Evolutionary conservation across 2,888 invertebrate genomes (phyloP), one percentile per base, ranked within the genome.

Genomic region (Noctua fimbriata): DNA sequence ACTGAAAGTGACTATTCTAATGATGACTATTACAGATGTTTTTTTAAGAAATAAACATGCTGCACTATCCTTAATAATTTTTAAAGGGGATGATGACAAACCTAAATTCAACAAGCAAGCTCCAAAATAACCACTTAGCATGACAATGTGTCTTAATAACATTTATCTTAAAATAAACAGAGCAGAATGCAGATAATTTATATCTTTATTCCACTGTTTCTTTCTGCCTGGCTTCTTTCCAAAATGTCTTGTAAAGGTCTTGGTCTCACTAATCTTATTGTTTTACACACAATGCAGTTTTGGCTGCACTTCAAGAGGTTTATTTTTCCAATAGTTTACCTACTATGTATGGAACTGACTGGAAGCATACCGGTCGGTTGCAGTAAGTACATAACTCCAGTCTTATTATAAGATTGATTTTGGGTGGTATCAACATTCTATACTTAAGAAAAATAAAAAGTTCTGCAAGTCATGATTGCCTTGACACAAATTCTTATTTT

Each of bases 261-360:
- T 83, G 47, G 44, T 87, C 65, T 52, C 36, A 69, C 72, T 67
- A 71, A 81, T 86, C 79, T 73, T 83, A 74, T 76, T 84, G 75
- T 85, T 76, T 75, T 67, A 72, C 70, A 41, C 66, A 80, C 80
- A 69, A 69, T 63, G 66, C 87, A 80, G 66, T 84, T 72, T 73
- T 79, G 83, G 78, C 83, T 24, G 21, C 32, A 63, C 52, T 86
- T 83, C 78, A 83, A 86, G 6, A 44, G 4, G 41, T 47, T 60
- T 67, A 47, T 47, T 60, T 67, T 41, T 47, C 12, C 18, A 36
- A 52, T 16, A 28, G 52, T 55, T 71, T 71, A 41, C 44, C 7
- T 63, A 49, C 18, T n/a, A 52, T 36, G n/a, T 16, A 21, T 65
- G 65, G 32, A 65, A 36, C 65, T 65, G 12, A 36, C 12, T 65